Percentiles rank a stretch among this genome's conserved stretches.
Conservation (phyloP, 2,797 vertebrate species). For the Cichlasoma orientale region DNA sequence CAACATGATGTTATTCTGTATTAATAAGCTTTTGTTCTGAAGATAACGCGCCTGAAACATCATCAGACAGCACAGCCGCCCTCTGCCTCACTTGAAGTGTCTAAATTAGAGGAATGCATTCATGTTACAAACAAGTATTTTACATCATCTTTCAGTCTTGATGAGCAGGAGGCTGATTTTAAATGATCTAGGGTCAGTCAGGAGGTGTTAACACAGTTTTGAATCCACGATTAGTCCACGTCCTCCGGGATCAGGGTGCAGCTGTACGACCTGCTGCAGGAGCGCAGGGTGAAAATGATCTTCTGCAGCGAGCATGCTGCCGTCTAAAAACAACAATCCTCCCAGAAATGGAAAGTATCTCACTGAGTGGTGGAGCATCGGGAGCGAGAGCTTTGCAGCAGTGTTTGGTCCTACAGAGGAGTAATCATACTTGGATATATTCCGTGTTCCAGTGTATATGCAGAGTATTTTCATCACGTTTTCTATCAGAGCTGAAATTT, state of each 20-base stretch:
- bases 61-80: conserved; percentile 1
- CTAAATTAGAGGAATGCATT: neutral
- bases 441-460: conserved; percentile 23
- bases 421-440: conserved; percentile 18
- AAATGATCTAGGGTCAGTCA: neutral
- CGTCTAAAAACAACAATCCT: neutral
- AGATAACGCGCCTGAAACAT: fast-evolving
- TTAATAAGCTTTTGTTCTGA: neutral
- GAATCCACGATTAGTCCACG: neutral
- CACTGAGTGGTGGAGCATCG: neutral
- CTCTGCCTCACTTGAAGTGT: conserved; percentile 1
- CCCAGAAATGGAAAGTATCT: neutral
- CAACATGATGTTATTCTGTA: neutral
- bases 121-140: conserved; percentile 41
- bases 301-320: conserved; percentile 27
- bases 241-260: neutral
- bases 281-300: neutral
- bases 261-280: neutral
- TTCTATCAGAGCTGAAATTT: conserved; percentile 8
- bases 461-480: conserved; percentile 9
- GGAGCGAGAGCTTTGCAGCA: neutral
- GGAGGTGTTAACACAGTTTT: neutral
- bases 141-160: conserved; percentile 21
- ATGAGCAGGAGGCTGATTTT: neutral
- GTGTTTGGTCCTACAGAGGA: conserved; percentile 18